Evolutionary conservation across 2,113 vertebrate species (phyloP).

Genomic region (Mobula hypostoma): DNA sequence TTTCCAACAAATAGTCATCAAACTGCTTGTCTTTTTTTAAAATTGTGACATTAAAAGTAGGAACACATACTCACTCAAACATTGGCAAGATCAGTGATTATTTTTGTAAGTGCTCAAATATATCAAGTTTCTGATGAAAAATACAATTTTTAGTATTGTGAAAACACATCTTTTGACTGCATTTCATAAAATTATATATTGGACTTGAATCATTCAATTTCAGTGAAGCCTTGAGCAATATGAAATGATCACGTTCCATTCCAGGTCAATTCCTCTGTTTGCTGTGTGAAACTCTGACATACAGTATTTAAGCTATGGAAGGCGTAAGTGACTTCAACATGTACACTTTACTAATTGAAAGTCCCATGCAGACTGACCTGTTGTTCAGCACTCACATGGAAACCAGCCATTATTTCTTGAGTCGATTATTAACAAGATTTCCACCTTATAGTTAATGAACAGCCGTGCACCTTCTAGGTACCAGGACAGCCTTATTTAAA

Average conservation of each 20-base stretch:
- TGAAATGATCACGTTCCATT: neutral
- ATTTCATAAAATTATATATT: neutral
- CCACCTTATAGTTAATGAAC: neutral
- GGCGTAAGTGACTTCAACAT: neutral
- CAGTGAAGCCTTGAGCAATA: neutral
- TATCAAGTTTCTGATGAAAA: neutral
- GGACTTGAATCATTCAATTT: neutral
- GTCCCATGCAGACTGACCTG: neutral
- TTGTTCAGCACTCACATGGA: neutral
- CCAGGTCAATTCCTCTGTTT: conserved; percentile 32
- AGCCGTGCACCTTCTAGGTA: neutral
- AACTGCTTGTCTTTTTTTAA: neutral
- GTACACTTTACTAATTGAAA: neutral
- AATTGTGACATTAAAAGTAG: neutral
- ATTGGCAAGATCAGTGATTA: neutral
- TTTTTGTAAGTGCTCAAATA: neutral
- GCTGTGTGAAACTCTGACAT: neutral
- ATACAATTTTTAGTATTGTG: neutral
- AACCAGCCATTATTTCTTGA: neutral
- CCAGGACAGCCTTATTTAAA: neutral
- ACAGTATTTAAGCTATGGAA: neutral
- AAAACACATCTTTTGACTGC: neutral
- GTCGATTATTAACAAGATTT: neutral
- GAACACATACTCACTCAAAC: neutral
- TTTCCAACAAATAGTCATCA: neutral